These are phyloP conservation scores for Cotesia congregata DNA, from an alignment of 2,888 invertebrate species.

Conservation along the genomic window DNA sequence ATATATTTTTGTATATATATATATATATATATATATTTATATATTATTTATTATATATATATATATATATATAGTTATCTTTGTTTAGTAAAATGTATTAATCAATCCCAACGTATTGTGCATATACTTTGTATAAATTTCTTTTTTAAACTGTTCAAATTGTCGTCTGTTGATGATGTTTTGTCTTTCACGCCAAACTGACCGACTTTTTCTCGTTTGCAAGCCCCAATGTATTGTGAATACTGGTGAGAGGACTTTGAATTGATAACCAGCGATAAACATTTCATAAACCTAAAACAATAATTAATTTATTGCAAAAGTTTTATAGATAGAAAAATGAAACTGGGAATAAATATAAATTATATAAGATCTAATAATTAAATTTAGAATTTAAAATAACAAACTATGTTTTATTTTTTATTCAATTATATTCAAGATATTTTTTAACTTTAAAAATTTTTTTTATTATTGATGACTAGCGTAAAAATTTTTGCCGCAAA, in stretches of 20 bases:
- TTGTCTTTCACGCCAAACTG: constrained; percentile 89
- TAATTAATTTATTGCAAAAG: constrained; percentile 5
- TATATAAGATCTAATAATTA: no score
- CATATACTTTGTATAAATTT: constrained; percentile 76
- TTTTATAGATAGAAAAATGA: neutral
- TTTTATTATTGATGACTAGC: no score
- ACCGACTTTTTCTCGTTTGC: constrained; percentile 83
- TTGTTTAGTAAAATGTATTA: constrained; percentile 15
- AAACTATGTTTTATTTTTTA: no score
- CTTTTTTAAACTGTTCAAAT: constrained; percentile 87
- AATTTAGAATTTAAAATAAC: no score
- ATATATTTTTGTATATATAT: neutral
- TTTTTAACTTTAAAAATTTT: no score
- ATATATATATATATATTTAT: neutral
- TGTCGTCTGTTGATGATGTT: constrained; percentile 86
- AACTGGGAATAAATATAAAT: no score
- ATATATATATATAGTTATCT: neutral
- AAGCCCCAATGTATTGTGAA: constrained; percentile 94
- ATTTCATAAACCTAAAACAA: constrained; percentile 88
- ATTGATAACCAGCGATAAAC: constrained; percentile 90
- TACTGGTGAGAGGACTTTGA: constrained; percentile 88
- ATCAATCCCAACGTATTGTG: constrained; percentile 3
- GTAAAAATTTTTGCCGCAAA: no score
- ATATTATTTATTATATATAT: no score
- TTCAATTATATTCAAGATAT: no score